Conservation (phyloP, 2,113 vertebrate species). For the Notiomystis cincta region DNA sequence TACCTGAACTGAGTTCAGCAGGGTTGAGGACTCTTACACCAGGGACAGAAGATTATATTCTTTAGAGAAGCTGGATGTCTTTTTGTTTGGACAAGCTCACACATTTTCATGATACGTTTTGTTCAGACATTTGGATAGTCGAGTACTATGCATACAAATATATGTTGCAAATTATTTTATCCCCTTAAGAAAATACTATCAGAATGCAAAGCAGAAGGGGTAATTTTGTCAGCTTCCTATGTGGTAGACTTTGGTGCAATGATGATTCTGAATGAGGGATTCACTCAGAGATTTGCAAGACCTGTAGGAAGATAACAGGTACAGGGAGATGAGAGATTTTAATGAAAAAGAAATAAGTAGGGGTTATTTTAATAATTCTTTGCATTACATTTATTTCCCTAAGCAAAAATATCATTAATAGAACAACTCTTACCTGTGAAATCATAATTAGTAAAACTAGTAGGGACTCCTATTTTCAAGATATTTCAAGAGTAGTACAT, state of each 20-base stretch:
- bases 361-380: not conserved
- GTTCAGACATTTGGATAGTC: not conserved
- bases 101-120: not conserved
- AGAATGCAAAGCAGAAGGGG: not conserved
- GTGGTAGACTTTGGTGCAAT: not conserved
- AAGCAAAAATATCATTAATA: not conserved
- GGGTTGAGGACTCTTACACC: not conserved
- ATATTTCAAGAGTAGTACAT: not conserved
- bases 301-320: not conserved
- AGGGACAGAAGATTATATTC: not conserved
- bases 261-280: not conserved
- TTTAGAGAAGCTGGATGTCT: not conserved
- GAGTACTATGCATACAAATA: not conserved
- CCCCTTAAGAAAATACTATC: not conserved
- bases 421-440: not conserved
- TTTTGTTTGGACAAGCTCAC: not conserved
- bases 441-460: not conserved
- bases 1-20: not conserved
- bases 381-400: not conserved
- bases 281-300: not conserved
- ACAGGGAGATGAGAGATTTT: not conserved
- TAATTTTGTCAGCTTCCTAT: not conserved
- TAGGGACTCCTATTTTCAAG: not conserved
- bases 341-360: not conserved
- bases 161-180: not conserved